Conservation (phyloP, 1,140 invertebrate species). For the Portunus trituberculatus region DNA sequence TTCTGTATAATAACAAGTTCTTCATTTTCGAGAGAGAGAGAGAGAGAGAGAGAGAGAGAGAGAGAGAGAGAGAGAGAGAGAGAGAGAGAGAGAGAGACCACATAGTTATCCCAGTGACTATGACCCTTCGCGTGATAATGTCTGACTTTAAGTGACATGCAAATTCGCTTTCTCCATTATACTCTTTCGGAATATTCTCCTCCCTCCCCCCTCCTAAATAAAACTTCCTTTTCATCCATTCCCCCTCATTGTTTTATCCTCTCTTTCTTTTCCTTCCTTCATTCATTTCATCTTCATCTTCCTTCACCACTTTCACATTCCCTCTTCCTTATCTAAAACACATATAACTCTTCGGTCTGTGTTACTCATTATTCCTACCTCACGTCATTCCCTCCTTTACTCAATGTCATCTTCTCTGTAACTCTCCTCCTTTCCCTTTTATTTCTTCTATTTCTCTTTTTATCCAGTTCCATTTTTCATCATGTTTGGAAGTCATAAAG, state of each 20-base stretch:
- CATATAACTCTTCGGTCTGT: too few relatives aligned
- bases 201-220: too few relatives aligned
- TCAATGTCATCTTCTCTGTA: not conserved
- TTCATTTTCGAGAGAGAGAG: too few relatives aligned
- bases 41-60: conserved; percentile 6
- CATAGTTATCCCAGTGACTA: not conserved
- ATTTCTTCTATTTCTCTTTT: not conserved
- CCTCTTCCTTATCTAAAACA: too few relatives aligned
- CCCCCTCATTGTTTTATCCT: too few relatives aligned
- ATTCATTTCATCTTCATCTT: too few relatives aligned
- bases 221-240: too few relatives aligned
- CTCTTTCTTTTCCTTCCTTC: too few relatives aligned
- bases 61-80: not conserved
- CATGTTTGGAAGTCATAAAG: too few relatives aligned
- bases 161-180: not conserved
- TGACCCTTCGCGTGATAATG: not conserved
- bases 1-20: too few relatives aligned
- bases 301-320: too few relatives aligned
- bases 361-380: not conserved
- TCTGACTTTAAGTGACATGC: not conserved
- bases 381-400: not conserved
- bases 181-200: too few relatives aligned
- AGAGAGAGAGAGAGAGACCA: not conserved
- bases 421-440: not conserved
- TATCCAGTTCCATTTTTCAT: not conserved